Evolutionary conservation across 2,113 vertebrate genomes (phyloP).

Genomic region (Aegithalos caudatus): DNA sequence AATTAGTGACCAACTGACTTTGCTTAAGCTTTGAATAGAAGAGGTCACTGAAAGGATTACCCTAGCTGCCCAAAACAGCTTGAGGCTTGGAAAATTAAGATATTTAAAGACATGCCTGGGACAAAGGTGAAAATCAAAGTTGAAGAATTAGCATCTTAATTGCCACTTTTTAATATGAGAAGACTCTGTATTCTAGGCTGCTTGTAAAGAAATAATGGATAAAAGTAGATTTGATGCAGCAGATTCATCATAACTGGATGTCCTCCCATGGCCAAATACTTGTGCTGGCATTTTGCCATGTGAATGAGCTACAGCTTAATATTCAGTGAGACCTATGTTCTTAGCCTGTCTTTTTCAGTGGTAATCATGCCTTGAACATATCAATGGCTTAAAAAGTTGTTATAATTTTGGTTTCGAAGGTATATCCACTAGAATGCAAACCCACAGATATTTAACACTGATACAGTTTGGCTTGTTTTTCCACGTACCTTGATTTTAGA

Average conservation of each 20-base stretch:
- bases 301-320: not conserved
- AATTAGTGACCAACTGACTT: not conserved
- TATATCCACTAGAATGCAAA: not conserved
- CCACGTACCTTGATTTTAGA: not conserved
- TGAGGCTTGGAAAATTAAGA: not conserved
- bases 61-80: not conserved
- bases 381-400: not conserved
- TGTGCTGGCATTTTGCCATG: not conserved
- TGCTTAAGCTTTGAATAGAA: not conserved
- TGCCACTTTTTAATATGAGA: not conserved
- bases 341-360: not conserved
- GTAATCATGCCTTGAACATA: not conserved
- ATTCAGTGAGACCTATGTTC: not conserved
- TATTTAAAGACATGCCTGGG: not conserved
- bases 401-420: not conserved
- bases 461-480: not conserved
- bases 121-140: not conserved
- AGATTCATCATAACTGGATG: not conserved
- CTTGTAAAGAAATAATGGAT: not conserved
- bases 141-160: not conserved
- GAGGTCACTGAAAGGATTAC: not conserved
- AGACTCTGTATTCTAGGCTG: not conserved
- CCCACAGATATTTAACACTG: not conserved
- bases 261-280: not conserved
- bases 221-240: not conserved